A percentile compares a stretch with the other conserved stretches of the same genome.
Evolutionary conservation across 2,888 invertebrate genomes (phyloP).

Genomic region (Orthosia gracilis): DNA sequence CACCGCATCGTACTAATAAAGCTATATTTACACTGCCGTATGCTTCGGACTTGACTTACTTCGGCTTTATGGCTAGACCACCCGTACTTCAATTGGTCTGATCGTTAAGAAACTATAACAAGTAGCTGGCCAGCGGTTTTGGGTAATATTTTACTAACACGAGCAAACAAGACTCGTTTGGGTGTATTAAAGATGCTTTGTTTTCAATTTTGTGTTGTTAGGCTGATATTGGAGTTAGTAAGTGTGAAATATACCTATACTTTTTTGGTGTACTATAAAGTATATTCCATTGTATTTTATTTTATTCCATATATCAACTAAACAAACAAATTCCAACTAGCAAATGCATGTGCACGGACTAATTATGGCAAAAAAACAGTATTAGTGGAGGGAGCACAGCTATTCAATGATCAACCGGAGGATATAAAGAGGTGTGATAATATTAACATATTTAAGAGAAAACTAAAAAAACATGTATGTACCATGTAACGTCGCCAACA

Average conservation of each 20-base stretch:
- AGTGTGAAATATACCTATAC: background rate
- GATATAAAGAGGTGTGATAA: no score
- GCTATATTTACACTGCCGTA: constrained; percentile 75
- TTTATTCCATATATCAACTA: no score
- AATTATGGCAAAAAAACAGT: no score
- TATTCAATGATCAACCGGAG: no score
- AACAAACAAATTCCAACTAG: no score
- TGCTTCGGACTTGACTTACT: constrained; percentile 74
- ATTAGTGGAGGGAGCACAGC: no score
- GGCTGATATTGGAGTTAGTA: background rate
- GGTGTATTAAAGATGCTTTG: constrained; percentile 55
- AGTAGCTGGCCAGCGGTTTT: constrained; percentile 67
- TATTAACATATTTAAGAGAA: no score
- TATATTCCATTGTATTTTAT: no score
- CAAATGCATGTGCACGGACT: no score
- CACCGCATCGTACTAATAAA: constrained; percentile 67
- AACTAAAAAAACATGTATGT: no score
- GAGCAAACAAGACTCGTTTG: constrained; percentile 48
- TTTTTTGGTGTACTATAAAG: no score
- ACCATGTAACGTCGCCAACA: no score
- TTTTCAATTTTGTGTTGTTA: constrained; percentile 59
- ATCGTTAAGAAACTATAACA: constrained; percentile 78
- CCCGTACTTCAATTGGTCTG: constrained; percentile 81
- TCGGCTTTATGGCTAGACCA: constrained; percentile 79
- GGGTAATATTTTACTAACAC: constrained; percentile 70